phyloP scores from a whole-genome alignment of 2,113 vertebrate species.

The Toxotes jaculatrix region DNA sequence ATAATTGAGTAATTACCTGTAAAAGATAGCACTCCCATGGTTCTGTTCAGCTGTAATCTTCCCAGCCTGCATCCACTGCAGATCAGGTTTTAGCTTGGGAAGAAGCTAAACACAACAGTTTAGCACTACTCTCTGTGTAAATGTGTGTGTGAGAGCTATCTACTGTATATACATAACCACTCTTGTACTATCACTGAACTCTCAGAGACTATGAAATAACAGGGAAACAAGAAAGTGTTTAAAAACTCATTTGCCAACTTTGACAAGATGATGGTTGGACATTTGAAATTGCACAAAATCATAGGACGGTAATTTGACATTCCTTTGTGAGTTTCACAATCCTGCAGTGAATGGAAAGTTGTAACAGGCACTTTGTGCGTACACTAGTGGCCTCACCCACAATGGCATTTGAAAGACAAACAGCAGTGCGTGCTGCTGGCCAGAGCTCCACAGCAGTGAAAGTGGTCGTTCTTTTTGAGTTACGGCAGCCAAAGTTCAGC shows the following conservation, averaged over 20 bases:
- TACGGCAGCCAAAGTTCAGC: conserved; percentile 70
- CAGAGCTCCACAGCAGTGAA: conserved; percentile 57
- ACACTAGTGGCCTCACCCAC: conserved; percentile 74
- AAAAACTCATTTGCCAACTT: conserved; percentile 51
- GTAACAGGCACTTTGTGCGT: conserved; percentile 69
- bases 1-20: conserved; percentile 84
- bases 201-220: conserved; percentile 39
- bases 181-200: conserved; percentile 28
- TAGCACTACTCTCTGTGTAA: conserved; percentile 38
- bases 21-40: conserved; percentile 78
- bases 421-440: conserved; percentile 69
- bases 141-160: conserved; percentile 31
- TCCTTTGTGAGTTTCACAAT: conserved; percentile 72
- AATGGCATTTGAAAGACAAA: conserved; percentile 77
- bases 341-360: conserved; percentile 74
- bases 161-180: conserved; percentile 31
- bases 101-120: conserved; percentile 71
- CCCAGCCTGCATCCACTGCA: conserved; percentile 37
- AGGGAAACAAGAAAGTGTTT: conserved; percentile 47
- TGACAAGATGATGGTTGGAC: conserved; percentile 41
- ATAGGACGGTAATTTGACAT: conserved; percentile 65
- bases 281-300: conserved; percentile 62
- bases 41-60: conserved; percentile 69
- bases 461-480: conserved; percentile 67
- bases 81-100: conserved; percentile 64